Evolutionary conservation across 2,797 vertebrate genomes (phyloP), one percentile per base, ranked within the genome.

Genomic region (Martes flavigula): DNA sequence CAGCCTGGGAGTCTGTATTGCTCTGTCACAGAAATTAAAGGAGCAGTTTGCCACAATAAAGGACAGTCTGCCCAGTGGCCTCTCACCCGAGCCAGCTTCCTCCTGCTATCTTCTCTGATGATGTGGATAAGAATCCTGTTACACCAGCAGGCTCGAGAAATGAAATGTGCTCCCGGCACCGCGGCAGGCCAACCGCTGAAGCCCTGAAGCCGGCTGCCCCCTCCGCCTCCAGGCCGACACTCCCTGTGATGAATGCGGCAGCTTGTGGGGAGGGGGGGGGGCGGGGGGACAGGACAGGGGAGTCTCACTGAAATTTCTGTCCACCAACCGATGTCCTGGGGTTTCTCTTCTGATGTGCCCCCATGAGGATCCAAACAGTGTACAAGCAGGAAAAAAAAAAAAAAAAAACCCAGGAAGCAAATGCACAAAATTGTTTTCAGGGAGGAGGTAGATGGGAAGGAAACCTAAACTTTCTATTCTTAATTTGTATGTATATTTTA

Each of bases 21-120:
- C 87, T 91, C 93, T 97, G 94, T 93, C 91, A 56, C 66, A 35
- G 91, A 70, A 79, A 91, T 92, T 43, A 91, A 90, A 90, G 92
- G 78, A 75, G 46, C 92, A 46, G 58, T 70, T 86, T 92, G 90
- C 94, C 88, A 70, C 91, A 21, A 60, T 73, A 54, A 92, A 95
- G 75, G 60, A 70, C 90, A 10, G 4, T 82, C 88, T 84, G 92
- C 72, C 23, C 0, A 0, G 87, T 25, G 60, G 95, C 96, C 87
- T 83, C 82, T 89, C 72, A 35, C 92, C 90, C 83, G 4, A 0
- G 23, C 77, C 75, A 1, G 94, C 85, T n/a, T 32, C 48, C 86
- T 78, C 60, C 84, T 25, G 68, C 95, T 58, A 21, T 58, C 91
- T 90, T 18, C 90, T n/a, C 92, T 60, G 79, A 96, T 92, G 64